phyloP scores from a whole-genome alignment of 2,888 invertebrate genomes.

The Autographa pulchrina region DNA sequence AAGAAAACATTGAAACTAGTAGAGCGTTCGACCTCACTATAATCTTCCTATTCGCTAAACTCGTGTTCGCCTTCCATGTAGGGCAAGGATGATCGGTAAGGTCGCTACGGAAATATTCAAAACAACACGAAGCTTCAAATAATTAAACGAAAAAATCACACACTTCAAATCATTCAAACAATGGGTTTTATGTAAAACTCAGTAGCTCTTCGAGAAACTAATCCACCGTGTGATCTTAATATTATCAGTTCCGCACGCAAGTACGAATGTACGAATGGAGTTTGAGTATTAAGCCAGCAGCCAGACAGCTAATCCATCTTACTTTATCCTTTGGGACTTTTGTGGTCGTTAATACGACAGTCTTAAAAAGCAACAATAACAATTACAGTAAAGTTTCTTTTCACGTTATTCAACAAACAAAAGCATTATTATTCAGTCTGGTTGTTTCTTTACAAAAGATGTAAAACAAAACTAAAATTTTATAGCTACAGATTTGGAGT shows the following conservation, averaged over 20 bases:
- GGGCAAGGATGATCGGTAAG: conserved; percentile 72
- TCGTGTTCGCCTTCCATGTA: conserved; percentile 62
- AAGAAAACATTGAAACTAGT: conserved; percentile 28
- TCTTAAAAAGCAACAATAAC: conserved; percentile 2
- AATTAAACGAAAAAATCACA: conserved; percentile 16
- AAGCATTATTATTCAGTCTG: not conserved
- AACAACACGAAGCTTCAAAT: conserved; percentile 49
- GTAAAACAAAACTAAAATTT: not conserved
- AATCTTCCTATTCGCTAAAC: conserved; percentile 66
- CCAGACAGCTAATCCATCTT: conserved; percentile 14
- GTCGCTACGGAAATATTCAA: conserved; percentile 59
- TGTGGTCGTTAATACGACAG: not conserved
- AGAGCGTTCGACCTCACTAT: conserved; percentile 49
- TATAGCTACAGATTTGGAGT: conserved; percentile 12
- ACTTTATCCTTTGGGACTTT: conserved; percentile 5
- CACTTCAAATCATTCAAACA: conserved; percentile 35
- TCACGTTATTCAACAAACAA: not conserved
- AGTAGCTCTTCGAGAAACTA: not conserved
- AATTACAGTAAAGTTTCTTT: conserved; percentile 7
- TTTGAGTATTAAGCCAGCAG: conserved; percentile 2
- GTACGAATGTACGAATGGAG: not conserved
- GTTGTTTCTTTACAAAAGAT: not conserved
- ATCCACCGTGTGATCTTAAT: conserved; percentile 9
- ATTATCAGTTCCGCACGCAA: conserved; percentile 4
- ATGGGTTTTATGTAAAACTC: not conserved